A percentile compares a stretch with the other conserved stretches of the same genome.
Evolutionary conservation across 1,140 invertebrate species (phyloP).

Genomic region (Sitobion miscanthi): DNA sequence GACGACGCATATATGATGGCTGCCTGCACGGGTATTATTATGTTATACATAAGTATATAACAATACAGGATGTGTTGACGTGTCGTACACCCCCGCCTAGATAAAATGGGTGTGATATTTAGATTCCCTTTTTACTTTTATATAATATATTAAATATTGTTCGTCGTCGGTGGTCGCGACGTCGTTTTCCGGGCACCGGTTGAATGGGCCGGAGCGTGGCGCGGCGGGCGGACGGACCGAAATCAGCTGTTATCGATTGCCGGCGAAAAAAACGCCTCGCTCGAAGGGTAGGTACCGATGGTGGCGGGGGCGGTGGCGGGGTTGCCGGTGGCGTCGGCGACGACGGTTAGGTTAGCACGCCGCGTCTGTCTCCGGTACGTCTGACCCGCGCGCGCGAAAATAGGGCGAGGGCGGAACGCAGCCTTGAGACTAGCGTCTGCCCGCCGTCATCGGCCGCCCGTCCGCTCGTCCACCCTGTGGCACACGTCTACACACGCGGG

Average conservation of each 20-base stretch:
- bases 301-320: neutral
- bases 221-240: neutral
- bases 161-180: neutral
- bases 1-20: neutral
- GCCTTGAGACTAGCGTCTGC: constrained; percentile 55
- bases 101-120: too few species aligned
- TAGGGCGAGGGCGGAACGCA: constrained; percentile 52
- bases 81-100: neutral
- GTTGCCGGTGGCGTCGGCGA: neutral
- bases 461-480: neutral
- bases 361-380: constrained; percentile 22
- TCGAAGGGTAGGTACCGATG: neutral
- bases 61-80: neutral
- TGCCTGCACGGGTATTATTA: neutral
- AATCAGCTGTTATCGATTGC: constrained; percentile 55
- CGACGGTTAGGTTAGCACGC: neutral
- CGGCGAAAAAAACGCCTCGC: constrained; percentile 5
- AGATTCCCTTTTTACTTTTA: neutral
- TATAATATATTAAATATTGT: neutral
- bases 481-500: neutral
- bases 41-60: neutral
- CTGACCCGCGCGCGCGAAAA: constrained; percentile 29
- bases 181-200: constrained; percentile 48
- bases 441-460: constrained; percentile 13
- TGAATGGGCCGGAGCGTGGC: constrained; percentile 38